Evolutionary conservation across 2,797 vertebrate species (phyloP), one percentile per base, ranked within the genome.

Genomic region (Stomatorhinus walkeri): DNA sequence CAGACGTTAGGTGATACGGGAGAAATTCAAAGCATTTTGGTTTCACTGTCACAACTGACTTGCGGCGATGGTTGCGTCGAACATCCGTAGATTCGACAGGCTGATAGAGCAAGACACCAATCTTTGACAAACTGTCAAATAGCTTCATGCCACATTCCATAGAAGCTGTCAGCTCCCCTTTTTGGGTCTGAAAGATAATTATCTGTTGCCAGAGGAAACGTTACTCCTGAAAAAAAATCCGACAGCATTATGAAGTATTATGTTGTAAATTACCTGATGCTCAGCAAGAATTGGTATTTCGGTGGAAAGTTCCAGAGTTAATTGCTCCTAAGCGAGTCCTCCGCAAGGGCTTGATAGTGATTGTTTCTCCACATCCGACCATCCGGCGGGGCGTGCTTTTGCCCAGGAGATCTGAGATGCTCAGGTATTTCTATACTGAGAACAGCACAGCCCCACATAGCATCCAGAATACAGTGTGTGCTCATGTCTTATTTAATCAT

Each of bases 121-220:
- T 94, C 95, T 94, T 95, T 94, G 94, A 95, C 93, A 92, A 94
- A 94, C 93, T 94, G 94, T 94, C 93, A 94, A 95, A 94, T 92
- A 92, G 93, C 92, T 94, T 95, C 93, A 94, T 87, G 92, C 93
- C 93, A 92, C 94, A 93, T 95, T 96, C 94, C 92, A 92, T 93
- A 93, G 92, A 92, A 94, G 89, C 93, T 91, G 94, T 93, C 95
- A 95, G 91, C 95, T 94, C 94, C 28, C 90, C 93, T 91, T 91
- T 93, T 94, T 86, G 92, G 93, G 91, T 88, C 76, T 87, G 88
- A 90, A 92, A 93, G 94, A 94, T 93, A 93, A 93, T 93, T 91
- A 94, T 92, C 92, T 94, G 92, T 93, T 68, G 91, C 90, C 89
- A 85, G 86, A 68, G 54, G 54, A 64, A 64, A 64, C 19, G 56